These are phyloP conservation scores for Scophthalmus maximus DNA, from an alignment of 2,113 vertebrate genomes.

Conservation along the genomic window DNA sequence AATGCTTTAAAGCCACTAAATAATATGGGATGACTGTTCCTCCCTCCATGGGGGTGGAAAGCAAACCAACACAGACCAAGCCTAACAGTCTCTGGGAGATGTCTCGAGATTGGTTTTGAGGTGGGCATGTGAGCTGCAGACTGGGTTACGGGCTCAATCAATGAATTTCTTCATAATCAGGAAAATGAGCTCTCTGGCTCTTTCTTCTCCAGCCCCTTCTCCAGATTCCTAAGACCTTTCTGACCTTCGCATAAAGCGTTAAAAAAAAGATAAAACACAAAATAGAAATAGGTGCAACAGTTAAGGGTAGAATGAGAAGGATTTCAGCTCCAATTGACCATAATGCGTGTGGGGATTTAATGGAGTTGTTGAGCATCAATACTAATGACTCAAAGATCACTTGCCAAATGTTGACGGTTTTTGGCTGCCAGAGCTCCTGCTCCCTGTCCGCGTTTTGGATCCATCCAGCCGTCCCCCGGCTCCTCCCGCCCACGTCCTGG, in stretches of 20 bases:
- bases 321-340: constrained; percentile 17
- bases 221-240: background rate
- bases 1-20: constrained; percentile 25
- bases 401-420: constrained; percentile 45
- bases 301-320: background rate
- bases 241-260: constrained; percentile 4
- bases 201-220: background rate
- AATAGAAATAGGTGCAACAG: background rate
- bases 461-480: too few species aligned
- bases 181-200: background rate
- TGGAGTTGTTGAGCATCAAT: constrained; percentile 23
- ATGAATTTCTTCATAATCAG: constrained; percentile 51
- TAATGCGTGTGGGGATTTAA: background rate
- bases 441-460: constrained; percentile 48
- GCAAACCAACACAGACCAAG: background rate
- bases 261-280: background rate
- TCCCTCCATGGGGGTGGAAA: constrained; percentile 10
- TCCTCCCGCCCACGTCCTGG: constrained; percentile 51
- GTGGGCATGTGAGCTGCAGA: constrained; percentile 11
- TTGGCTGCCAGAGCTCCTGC: constrained; percentile 34
- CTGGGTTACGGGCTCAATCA: constrained; percentile 29
- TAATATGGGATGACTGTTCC: constrained; percentile 8
- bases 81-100: constrained; percentile 21
- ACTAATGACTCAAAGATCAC: constrained; percentile 27
- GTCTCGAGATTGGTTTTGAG: constrained; percentile 43